Percentiles rank a stretch among this genome's conserved stretches.
phyloP scores from a whole-genome alignment of 2,888 invertebrate species.

The Malacosoma neustria region DNA sequence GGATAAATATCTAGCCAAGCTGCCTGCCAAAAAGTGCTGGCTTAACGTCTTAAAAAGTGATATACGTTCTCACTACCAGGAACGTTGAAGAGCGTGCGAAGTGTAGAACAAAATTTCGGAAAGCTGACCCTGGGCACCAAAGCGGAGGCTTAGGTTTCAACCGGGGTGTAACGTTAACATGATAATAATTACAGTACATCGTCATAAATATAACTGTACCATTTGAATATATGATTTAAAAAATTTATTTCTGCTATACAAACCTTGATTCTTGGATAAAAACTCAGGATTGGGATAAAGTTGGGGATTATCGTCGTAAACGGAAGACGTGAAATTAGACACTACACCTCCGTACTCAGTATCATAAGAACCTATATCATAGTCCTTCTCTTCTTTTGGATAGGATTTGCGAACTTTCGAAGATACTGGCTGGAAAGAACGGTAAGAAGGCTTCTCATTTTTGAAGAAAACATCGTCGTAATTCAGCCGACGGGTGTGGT shows the following conservation, averaged over 20 bases:
- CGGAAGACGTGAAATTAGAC: slow-evolving; percentile 64
- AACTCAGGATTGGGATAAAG: slow-evolving; percentile 66
- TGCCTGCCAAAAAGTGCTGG: no score
- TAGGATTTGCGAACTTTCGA: slow-evolving; percentile 51
- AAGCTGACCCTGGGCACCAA: no score
- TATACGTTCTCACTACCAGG: no score
- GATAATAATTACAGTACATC: background rate
- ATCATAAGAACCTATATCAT: slow-evolving; percentile 60
- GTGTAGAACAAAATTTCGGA: no score
- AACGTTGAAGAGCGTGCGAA: no score
- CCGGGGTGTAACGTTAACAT: no score
- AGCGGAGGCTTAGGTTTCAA: no score
- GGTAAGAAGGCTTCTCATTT: slow-evolving; percentile 45
- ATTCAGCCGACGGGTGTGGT: slow-evolving; percentile 38
- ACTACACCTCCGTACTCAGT: slow-evolving; percentile 64
- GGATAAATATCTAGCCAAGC: no score
- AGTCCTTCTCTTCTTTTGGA: slow-evolving; percentile 52
- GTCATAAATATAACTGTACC: no score
- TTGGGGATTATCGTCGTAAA: slow-evolving; percentile 65
- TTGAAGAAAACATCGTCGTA: slow-evolving; percentile 42
- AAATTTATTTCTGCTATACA: slow-evolving; percentile 4
- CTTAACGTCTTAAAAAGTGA: no score
- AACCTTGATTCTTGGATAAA: slow-evolving; percentile 52
- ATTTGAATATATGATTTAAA: background rate
- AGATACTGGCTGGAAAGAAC: slow-evolving; percentile 55